Evolutionary conservation across 2,113 vertebrate species (phyloP).

Genomic region (Esox niger): DNA sequence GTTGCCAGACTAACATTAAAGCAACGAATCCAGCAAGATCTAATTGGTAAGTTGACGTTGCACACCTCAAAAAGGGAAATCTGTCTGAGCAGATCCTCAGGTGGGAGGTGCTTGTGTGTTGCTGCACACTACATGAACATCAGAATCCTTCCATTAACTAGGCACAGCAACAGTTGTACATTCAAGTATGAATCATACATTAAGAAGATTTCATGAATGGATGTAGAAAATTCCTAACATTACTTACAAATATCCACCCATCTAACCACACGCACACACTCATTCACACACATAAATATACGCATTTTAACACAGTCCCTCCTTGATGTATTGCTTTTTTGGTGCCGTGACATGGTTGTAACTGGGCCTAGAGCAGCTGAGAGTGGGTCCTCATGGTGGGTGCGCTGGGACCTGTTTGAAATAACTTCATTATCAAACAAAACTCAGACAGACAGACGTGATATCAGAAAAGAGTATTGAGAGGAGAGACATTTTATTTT

Average conservation of each 20-base stretch:
- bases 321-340: constrained; percentile 61
- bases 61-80: too few species aligned
- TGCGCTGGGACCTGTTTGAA: constrained; percentile 56
- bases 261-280: neutral
- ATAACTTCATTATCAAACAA: constrained; percentile 58
- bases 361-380: constrained; percentile 44
- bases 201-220: too few species aligned
- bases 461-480: constrained; percentile 15
- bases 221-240: too few species aligned
- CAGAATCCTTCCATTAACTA: too few species aligned
- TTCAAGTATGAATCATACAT: too few species aligned
- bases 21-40: too few species aligned
- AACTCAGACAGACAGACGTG: constrained; percentile 44
- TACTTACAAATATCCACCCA: neutral
- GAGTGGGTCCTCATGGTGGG: constrained; percentile 59
- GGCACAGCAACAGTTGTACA: too few species aligned
- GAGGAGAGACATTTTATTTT: constrained; percentile 13
- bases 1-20: too few species aligned
- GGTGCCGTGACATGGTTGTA: constrained; percentile 48
- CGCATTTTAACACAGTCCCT: constrained; percentile 7
- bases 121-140: too few species aligned
- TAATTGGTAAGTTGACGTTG: too few species aligned
- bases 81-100: too few species aligned
- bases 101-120: too few species aligned
- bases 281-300: constrained; percentile 18